Conservation (phyloP, 2,888 invertebrate species). For the Julus scandinavius region DNA sequence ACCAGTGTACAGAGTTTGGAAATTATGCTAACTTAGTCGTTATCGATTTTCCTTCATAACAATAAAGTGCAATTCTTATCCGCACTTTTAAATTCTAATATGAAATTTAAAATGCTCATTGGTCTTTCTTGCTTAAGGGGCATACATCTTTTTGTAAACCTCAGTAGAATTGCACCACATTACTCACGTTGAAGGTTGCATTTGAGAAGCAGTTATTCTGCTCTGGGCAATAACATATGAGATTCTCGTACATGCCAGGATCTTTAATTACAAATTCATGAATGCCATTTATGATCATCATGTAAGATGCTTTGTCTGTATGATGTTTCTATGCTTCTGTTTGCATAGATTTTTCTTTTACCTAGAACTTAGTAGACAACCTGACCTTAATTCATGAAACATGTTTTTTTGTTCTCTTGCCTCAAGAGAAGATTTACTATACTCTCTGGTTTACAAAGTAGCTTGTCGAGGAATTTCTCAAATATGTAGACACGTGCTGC, state of each 20-base stretch:
- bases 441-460: neutral
- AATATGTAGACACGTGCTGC: neutral
- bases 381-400: conserved; percentile 13
- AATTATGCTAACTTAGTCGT: neutral
- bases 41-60: neutral
- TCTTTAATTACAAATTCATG: neutral
- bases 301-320: neutral
- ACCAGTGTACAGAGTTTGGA: neutral
- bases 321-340: neutral
- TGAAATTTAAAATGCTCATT: neutral
- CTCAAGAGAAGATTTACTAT: neutral
- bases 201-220: neutral
- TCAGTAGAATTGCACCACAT: neutral
- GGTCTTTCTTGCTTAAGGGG: neutral
- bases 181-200: neutral
- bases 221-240: neutral
- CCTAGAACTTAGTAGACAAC: neutral
- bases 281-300: neutral
- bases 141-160: neutral
- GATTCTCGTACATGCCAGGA: neutral
- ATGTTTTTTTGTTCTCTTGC: neutral
- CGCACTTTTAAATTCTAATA: neutral
- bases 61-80: neutral
- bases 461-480: neutral
- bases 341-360: neutral